Conservation (phyloP, 2,888 invertebrate genomes). For the Mythimna albipuncta region DNA sequence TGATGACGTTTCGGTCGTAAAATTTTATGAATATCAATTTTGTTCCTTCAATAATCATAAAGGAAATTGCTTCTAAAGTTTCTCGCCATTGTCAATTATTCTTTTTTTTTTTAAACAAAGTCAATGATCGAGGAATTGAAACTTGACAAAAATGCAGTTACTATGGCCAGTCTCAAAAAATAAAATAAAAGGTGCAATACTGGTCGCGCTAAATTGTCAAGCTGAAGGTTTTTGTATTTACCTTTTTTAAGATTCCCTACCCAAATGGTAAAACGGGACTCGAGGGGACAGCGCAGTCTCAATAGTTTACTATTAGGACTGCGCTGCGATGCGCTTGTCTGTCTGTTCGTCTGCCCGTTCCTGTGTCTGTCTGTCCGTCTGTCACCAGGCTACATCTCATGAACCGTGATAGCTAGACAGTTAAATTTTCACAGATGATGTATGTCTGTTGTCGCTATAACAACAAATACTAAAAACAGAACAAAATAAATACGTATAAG, state of each 20-base stretch:
- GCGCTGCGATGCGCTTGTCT: no score
- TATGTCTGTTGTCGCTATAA: no score
- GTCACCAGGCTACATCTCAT: no score
- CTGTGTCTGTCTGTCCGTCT: no score
- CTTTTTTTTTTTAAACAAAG: constrained; percentile 5
- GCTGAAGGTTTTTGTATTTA: constrained; percentile 7
- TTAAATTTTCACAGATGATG: no score
- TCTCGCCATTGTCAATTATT: neutral
- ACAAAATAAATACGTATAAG: no score
- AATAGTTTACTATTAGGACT: no score
- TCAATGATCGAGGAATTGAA: constrained; percentile 24
- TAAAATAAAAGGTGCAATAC: constrained; percentile 19
- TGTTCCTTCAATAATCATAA: constrained; percentile 49
- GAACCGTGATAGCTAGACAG: no score
- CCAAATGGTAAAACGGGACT: no score
- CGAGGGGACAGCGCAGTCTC: no score
- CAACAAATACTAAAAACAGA: no score
- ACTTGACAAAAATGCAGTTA: constrained; percentile 18
- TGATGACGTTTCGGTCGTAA: constrained; percentile 53
- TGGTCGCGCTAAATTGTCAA: constrained; percentile 23
- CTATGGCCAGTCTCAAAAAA: constrained; percentile 1
- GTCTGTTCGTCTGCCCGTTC: no score
- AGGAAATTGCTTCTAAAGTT: constrained; percentile 46
- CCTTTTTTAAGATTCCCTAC: neutral
- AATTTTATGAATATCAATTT: constrained; percentile 59